A percentile compares a stretch with the other conserved stretches of the same genome.
phyloP scores from a whole-genome alignment of 2,113 vertebrate species.

The Cygnus buccinator region DNA sequence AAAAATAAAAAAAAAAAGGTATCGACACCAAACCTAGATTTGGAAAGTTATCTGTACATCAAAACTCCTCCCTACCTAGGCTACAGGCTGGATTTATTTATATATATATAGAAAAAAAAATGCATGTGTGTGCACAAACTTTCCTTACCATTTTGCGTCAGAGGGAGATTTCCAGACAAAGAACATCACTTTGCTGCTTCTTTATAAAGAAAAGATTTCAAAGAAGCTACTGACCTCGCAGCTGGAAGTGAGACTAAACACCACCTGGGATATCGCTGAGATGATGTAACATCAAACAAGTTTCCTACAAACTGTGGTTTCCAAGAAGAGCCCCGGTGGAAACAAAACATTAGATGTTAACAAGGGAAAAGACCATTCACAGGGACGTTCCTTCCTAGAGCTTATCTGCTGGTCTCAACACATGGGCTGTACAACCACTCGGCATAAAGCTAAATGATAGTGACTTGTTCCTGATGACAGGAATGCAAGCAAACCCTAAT shows the following conservation, averaged over 20 bases:
- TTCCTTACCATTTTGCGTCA: neutral
- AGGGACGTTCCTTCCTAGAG: neutral
- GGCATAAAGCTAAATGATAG: neutral
- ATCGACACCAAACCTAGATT: neutral
- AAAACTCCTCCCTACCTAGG: neutral
- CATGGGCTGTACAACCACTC: no score
- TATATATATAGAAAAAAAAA: no score
- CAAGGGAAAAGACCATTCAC: neutral
- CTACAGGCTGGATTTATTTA: neutral
- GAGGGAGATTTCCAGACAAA: neutral
- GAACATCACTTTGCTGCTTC: neutral
- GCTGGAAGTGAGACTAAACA: neutral
- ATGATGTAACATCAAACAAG: fast-evolving
- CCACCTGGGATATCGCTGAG: neutral
- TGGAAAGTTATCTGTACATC: neutral
- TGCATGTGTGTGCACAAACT: neutral
- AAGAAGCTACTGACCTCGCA: neutral
- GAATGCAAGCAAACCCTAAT: neutral
- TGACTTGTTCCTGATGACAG: neutral
- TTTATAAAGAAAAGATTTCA: neutral
- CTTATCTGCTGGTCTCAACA: neutral
- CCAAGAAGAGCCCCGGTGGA: neutral
- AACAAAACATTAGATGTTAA: neutral
- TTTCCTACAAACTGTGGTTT: neutral
- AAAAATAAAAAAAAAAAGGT: neutral